Base-by-base conservation (phyloP, 2,888 invertebrate species). In the Saturnia pavonia region DNA sequence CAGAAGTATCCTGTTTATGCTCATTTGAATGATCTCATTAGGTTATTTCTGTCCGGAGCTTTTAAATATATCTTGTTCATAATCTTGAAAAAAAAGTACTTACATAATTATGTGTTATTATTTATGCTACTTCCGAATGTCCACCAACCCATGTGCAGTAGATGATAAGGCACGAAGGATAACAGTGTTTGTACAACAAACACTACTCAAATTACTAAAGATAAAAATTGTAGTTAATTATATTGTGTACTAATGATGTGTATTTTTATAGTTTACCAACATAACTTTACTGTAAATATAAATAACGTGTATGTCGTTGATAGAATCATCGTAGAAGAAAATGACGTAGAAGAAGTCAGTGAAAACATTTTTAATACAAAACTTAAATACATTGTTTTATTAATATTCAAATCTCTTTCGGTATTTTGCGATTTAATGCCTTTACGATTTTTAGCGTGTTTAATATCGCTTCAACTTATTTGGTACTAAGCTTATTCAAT, bases 101-200 rank as follows among this genome's bases (percentile, higher is more conserved):
- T 54, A 54, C 22, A 65, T 51, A 51, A 27, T 69, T 48, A 40
- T 40, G 48, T 54, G 54, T 70, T 71, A 80, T 79, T 77, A 76
- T 73, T 77, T 75, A 77, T 76, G 76, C 70, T 80, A 78, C 71
- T 66, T 66, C 51, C 16, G 40, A 70, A 71, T 74, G 74, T 72
- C 73, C 69, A 70, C 67, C 70, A 40, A 73, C 72, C 65, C 70
- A 67, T 70, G 76, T 74, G 73, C 65, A 63, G 43, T 54, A 19
- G 40, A 74, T 75, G 78, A 82, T 82, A 80, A 76, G 74, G 74
- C 77, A 80, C 78, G 76, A 73, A 73, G 70, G 65, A 69, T 65
- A 73, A 65, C 60, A 71, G 67, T 63, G 69, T 40, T 43, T 60
- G 67, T 70, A 68, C 25, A 60, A 68, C 48, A 68, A 71, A 51